Evolutionary conservation across 2,113 vertebrate species (phyloP).

Genomic region (Todiramphus chloris): DNA sequence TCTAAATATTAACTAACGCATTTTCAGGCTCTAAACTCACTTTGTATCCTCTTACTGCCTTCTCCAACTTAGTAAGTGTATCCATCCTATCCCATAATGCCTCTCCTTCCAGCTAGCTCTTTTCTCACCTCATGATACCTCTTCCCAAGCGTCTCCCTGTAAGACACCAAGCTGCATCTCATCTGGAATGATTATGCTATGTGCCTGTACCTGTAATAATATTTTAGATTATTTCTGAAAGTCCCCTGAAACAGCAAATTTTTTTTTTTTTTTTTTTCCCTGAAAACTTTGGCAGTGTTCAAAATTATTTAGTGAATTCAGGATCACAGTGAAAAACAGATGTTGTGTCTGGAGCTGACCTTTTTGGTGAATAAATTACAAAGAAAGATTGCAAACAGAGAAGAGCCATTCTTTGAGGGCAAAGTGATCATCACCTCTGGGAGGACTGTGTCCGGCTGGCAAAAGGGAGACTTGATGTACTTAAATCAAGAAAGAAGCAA

Average conservation of each 20-base stretch:
- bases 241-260: neutral
- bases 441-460: neutral
- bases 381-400: neutral
- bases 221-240: neutral
- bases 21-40: neutral
- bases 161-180: neutral
- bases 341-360: slow-evolving; percentile 13
- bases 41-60: neutral
- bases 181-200: neutral
- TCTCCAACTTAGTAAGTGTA: neutral
- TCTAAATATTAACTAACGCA: neutral
- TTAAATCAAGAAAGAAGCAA: neutral
- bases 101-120: neutral
- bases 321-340: neutral
- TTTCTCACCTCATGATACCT: neutral
- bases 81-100: neutral
- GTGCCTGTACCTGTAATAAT: neutral
- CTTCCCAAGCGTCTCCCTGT: neutral
- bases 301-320: neutral
- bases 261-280: neutral
- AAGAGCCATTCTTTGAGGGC: neutral
- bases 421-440: neutral
- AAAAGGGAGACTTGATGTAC: neutral
- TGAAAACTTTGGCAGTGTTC: neutral
- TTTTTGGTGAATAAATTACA: slow-evolving; percentile 27